phyloP scores from a whole-genome alignment of 2,113 vertebrate genomes.

The Morone saxatilis region DNA sequence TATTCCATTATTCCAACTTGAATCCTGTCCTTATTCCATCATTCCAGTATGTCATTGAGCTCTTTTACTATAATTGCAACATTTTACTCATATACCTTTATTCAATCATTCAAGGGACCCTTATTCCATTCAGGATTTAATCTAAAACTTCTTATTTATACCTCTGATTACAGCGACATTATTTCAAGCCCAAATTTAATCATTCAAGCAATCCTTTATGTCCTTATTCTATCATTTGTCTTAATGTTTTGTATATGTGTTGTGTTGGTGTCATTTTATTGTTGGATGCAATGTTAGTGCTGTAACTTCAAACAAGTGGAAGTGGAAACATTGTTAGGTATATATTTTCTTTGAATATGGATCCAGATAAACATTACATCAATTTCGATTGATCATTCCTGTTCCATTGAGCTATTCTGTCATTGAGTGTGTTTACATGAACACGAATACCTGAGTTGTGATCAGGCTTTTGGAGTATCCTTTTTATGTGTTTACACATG shows the following conservation, averaged over 20 bases:
- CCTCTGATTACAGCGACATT: not conserved
- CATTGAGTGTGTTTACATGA: not conserved
- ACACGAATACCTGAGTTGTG: not conserved
- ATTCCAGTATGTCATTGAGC: conserved; percentile 8
- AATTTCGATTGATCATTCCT: not conserved
- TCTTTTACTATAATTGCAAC: conserved; percentile 12
- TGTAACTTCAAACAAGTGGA: not conserved
- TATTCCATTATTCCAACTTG: not conserved
- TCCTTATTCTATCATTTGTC: not conserved
- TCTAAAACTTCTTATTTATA: not conserved
- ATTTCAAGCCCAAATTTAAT: conserved; percentile 1
- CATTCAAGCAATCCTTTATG: conserved; percentile 1
- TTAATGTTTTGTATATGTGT: not conserved
- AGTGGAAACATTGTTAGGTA: not conserved
- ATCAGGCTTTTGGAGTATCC: not conserved
- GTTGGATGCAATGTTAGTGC: not conserved
- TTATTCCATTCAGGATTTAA: conserved; percentile 23
- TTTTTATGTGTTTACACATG: not conserved
- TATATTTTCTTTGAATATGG: not conserved
- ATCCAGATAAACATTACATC: not conserved
- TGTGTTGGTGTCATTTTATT: not conserved
- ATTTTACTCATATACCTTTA: conserved; percentile 28
- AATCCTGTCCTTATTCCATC: conserved; percentile 5
- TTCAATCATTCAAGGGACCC: not conserved
- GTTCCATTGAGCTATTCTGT: too few species aligned